A percentile compares a stretch with the other conserved stretches of the same genome.
These are phyloP conservation scores for Leptodirus hochenwartii DNA, from an alignment of 2,888 invertebrate genomes.

Conservation along the genomic window DNA sequence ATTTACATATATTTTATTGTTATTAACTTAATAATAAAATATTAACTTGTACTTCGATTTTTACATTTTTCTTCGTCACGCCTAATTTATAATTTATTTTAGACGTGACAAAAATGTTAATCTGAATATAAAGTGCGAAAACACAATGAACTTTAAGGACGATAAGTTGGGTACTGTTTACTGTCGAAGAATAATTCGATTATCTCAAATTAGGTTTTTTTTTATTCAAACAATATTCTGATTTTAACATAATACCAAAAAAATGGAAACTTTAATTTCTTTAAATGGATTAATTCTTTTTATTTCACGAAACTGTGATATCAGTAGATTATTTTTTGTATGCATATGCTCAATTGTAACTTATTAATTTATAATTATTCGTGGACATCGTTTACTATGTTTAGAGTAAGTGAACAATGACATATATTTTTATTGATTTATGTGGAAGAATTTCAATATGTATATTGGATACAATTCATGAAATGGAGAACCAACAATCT, in stretches of 20 bases:
- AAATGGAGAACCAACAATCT: no score
- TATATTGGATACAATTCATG: no score
- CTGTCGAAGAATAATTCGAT: slow-evolving; percentile 2
- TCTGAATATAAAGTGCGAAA: no score
- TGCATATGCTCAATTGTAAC: slow-evolving; percentile 24
- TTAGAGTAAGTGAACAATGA: slow-evolving; percentile 1
- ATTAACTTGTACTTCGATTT: slow-evolving; percentile 1
- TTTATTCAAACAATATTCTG: no score
- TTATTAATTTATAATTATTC: slow-evolving; percentile 17
- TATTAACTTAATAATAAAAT: background rate
- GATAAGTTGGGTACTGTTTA: no score
- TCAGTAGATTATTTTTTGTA: slow-evolving; percentile 24
- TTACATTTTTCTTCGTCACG: background rate
- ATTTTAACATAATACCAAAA: no score
- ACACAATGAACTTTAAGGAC: no score
- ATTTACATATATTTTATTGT: background rate
- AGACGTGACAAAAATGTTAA: no score
- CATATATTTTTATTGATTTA: slow-evolving; percentile 6
- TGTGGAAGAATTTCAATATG: no score
- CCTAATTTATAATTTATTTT: no score
- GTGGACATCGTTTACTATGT: slow-evolving; percentile 1
- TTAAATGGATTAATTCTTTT: slow-evolving; percentile 11
- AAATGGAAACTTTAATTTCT: slow-evolving; percentile 8
- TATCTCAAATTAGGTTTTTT: no score
- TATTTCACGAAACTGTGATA: slow-evolving; percentile 29